Conservation (phyloP, 2,888 invertebrate genomes). For the Dasypogon diadema region DNA sequence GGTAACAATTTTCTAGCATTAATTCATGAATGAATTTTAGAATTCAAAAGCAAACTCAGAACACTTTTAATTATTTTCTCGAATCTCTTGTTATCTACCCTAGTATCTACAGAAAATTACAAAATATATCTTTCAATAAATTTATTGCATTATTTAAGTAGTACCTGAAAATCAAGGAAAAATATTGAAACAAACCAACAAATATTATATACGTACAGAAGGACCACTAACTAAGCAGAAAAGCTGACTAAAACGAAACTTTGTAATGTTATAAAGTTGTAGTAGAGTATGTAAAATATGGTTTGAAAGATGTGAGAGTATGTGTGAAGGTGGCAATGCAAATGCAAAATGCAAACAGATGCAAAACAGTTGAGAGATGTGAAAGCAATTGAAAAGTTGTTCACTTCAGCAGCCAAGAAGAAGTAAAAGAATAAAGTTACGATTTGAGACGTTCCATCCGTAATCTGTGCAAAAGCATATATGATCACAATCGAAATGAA, state of each 20-base stretch:
- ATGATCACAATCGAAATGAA: constrained; percentile 21
- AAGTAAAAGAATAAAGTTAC: background rate
- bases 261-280: background rate
- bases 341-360: constrained; percentile 16
- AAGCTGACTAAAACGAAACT: constrained; percentile 42
- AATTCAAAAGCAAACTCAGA: constrained; percentile 23
- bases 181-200: constrained; percentile 26
- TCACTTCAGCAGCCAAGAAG: constrained; percentile 12
- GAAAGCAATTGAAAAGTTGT: constrained; percentile 18
- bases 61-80: background rate
- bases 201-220: constrained; percentile 32
- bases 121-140: background rate
- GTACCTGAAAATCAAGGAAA: constrained; percentile 27
- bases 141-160: background rate
- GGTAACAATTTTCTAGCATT: no score
- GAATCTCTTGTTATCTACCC: constrained; percentile 43
- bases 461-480: constrained; percentile 10
- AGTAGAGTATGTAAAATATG: constrained; percentile 16
- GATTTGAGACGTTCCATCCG: background rate
- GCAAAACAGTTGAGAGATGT: constrained; percentile 15
- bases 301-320: constrained; percentile 13
- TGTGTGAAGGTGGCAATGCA: background rate
- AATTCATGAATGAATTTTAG: no score
- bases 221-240: constrained; percentile 32
- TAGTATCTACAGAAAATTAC: constrained; percentile 7